Percentiles rank a stretch among this genome's conserved stretches.
Evolutionary conservation across 2,888 invertebrate genomes (phyloP).

Genomic region (Ochropacha duplaris): DNA sequence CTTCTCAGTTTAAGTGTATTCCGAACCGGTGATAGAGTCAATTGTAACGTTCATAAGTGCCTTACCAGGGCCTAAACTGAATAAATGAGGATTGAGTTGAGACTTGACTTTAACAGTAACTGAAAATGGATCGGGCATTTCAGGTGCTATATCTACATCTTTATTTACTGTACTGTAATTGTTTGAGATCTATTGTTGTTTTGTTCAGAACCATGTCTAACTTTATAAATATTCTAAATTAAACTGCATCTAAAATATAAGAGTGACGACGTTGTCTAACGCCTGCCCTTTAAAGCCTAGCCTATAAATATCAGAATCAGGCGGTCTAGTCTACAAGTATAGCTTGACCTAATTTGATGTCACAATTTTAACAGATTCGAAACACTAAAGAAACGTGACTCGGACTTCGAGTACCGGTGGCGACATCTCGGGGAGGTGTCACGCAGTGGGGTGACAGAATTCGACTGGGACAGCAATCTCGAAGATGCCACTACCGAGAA

Average conservation of each 20-base stretch:
- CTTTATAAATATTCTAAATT: neutral
- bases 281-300: conserved; percentile 2
- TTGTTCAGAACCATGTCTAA: neutral
- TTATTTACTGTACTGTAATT: neutral
- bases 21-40: no score
- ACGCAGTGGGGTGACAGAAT: conserved; percentile 90
- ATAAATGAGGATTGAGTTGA: no score
- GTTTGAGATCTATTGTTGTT: neutral
- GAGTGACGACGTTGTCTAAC: neutral
- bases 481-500: conserved; percentile 86
- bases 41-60: no score
- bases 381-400: conserved; percentile 90
- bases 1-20: no score
- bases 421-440: conserved; percentile 92
- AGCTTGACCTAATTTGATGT: conserved; percentile 6
- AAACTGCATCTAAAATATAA: neutral
- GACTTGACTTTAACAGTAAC: neutral
- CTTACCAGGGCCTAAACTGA: no score
- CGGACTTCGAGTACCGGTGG: conserved; percentile 91
- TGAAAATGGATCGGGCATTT: neutral
- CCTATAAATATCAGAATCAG: conserved; percentile 10
- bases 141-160: neutral
- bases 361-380: conserved; percentile 85
- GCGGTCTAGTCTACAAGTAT: conserved; percentile 3
- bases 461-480: conserved; percentile 94